Conservation (phyloP, 1,140 invertebrate genomes). For the Bombus picipes region DNA sequence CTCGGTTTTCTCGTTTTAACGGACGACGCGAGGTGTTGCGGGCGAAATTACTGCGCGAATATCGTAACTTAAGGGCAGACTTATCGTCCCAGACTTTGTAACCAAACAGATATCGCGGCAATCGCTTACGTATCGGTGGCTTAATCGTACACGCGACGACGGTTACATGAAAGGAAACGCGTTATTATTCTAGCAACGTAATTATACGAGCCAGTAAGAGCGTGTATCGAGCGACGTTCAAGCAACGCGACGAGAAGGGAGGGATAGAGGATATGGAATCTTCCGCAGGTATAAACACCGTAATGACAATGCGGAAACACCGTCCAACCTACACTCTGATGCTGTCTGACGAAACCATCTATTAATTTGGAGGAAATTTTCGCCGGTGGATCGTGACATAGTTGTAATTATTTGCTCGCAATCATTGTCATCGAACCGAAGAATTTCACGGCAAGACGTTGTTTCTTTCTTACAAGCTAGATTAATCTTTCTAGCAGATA, state of each 20-base stretch:
- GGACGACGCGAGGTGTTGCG: not conserved
- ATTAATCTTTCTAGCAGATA: not conserved
- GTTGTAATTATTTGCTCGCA: not conserved
- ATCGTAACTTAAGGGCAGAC: not conserved
- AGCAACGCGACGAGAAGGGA: not conserved
- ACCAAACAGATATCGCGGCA: slow-evolving; percentile 24
- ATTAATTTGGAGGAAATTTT: slow-evolving; percentile 12
- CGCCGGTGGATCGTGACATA: too few relatives aligned
- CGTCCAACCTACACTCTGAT: too few relatives aligned
- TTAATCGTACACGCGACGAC: slow-evolving; percentile 31
- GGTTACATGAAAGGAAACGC: slow-evolving; percentile 24
- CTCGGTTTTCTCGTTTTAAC: not conserved
- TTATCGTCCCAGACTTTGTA: slow-evolving; percentile 10
- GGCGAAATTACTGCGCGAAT: slow-evolving; percentile 2
- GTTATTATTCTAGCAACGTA: slow-evolving; percentile 30
- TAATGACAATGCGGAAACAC: slow-evolving; percentile 23
- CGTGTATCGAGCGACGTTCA: not conserved
- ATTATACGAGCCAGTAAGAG: slow-evolving; percentile 7
- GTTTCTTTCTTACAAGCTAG: too few relatives aligned
- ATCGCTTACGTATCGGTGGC: not conserved
- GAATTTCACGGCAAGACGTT: not conserved
- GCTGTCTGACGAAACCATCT: not conserved
- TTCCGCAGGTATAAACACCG: slow-evolving; percentile 11
- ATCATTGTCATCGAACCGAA: not conserved
- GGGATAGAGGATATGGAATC: not conserved